These are phyloP conservation scores for Gryllus bimaculatus DNA, from an alignment of 1,140 invertebrate species.

Conservation along the genomic window DNA sequence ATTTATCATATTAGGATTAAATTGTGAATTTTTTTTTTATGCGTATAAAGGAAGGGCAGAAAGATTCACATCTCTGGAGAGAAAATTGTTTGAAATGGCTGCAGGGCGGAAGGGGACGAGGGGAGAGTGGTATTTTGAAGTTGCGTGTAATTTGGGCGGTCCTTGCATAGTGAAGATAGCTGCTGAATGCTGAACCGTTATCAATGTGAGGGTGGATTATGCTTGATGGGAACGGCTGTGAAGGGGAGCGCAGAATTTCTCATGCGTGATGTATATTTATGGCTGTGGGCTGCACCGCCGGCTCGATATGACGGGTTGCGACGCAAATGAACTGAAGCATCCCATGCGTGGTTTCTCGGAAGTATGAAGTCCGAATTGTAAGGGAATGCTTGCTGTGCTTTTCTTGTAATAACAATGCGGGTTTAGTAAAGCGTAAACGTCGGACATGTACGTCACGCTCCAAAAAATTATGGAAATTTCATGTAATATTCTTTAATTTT, in stretches of 20 bases:
- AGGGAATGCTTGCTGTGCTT: too few relatives aligned
- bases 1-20: not conserved
- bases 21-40: not conserved
- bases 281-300: not conserved
- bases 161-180: not conserved
- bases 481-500: too few relatives aligned
- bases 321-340: not conserved
- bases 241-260: not conserved
- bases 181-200: not conserved
- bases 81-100: not conserved
- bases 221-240: too few relatives aligned
- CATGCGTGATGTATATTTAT: not conserved
- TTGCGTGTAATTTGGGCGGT: not conserved
- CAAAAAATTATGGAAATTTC: too few relatives aligned
- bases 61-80: not conserved
- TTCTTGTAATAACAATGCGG: too few relatives aligned
- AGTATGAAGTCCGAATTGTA: too few relatives aligned
- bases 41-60: not conserved
- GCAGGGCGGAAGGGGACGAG: not conserved
- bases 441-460: too few relatives aligned
- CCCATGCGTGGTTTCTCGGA: not conserved
- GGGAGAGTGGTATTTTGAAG: not conserved
- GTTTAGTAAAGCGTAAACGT: too few relatives aligned
- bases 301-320: not conserved
- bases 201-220: not conserved